These are phyloP conservation scores for Drosophila navojoa DNA, from an alignment of 1,140 invertebrate genomes.

Conservation along the genomic window DNA sequence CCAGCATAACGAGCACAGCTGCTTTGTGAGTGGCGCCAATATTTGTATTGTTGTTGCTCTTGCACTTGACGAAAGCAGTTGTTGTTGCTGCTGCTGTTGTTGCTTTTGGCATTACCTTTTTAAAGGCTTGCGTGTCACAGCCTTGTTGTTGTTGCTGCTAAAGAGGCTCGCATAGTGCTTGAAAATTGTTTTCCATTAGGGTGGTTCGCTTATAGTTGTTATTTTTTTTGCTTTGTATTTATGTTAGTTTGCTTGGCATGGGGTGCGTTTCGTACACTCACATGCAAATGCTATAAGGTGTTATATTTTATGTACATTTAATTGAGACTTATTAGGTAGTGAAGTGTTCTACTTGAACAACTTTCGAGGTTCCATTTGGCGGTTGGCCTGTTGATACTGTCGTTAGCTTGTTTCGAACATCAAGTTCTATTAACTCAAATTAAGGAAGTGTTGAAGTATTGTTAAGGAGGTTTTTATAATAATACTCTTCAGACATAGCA, in stretches of 20 bases:
- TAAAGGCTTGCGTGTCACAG: slow-evolving; percentile 72
- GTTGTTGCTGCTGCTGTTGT: slow-evolving; percentile 33
- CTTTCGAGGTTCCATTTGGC: slow-evolving; percentile 32
- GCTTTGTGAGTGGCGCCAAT: slow-evolving; percentile 62
- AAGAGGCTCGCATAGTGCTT: slow-evolving; percentile 21
- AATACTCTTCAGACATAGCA: too few relatives aligned
- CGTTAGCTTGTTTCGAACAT: slow-evolving; percentile 56
- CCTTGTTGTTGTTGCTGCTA: slow-evolving; percentile 24
- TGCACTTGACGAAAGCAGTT: slow-evolving; percentile 40
- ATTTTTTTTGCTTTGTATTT: not conserved
- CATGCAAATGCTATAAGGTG: slow-evolving; percentile 80
- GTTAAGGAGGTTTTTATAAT: too few relatives aligned
- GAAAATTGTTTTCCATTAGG: slow-evolving; percentile 46
- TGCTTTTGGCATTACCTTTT: slow-evolving; percentile 39
- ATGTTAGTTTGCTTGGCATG: not conserved
- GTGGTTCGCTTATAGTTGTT: slow-evolving; percentile 14
- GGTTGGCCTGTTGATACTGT: slow-evolving; percentile 66
- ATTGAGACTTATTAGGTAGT: slow-evolving; percentile 79
- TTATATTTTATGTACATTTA: slow-evolving; percentile 82
- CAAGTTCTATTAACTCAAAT: slow-evolving; percentile 18
- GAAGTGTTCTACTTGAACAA: slow-evolving; percentile 48
- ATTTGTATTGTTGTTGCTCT: slow-evolving; percentile 51
- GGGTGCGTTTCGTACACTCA: slow-evolving; percentile 38
- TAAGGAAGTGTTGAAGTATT: not conserved
- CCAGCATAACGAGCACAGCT: slow-evolving; percentile 42